Conservation (phyloP, 2,797 vertebrate genomes). For the Pagetopsis macropterus region DNA sequence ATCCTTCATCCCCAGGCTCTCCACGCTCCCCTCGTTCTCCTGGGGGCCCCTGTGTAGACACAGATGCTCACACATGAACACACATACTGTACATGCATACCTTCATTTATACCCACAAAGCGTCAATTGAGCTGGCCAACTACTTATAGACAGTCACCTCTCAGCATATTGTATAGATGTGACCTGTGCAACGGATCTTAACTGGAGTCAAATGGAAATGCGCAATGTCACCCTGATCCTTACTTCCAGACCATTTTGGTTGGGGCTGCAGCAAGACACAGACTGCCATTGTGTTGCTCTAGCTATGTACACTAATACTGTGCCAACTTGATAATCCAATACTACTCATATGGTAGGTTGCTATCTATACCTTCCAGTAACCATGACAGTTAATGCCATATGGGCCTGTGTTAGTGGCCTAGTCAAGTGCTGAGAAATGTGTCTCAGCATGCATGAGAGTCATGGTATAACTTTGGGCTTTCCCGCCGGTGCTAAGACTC, state of each 20-base stretch:
- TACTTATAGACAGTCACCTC: slow-evolving; percentile 11
- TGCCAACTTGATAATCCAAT: slow-evolving; percentile 47
- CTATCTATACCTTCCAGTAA: slow-evolving; percentile 11
- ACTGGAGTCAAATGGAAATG: slow-evolving; percentile 26
- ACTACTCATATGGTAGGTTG: slow-evolving; percentile 3
- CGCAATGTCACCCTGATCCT: slow-evolving; percentile 28
- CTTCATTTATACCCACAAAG: slow-evolving; percentile 40
- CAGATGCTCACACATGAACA: slow-evolving; percentile 58
- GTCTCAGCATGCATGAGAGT: slow-evolving; percentile 25
- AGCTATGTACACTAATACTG: slow-evolving; percentile 16
- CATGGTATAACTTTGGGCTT: slow-evolving; percentile 15
- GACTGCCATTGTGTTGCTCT: slow-evolving; percentile 32
- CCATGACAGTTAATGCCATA: slow-evolving; percentile 11
- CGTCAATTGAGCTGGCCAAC: slow-evolving; percentile 13
- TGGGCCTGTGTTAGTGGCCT: slow-evolving; percentile 1
- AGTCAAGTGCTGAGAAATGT: slow-evolving; percentile 12
- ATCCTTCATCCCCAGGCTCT: slow-evolving; percentile 91
- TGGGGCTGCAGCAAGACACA: slow-evolving; percentile 24
- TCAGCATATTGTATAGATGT: slow-evolving; percentile 14
- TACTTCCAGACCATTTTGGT: slow-evolving; percentile 14
- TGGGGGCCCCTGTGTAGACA: slow-evolving; percentile 85
- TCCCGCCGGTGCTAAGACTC: slow-evolving; percentile 33
- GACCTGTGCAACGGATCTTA: slow-evolving; percentile 20
- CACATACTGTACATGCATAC: slow-evolving; percentile 23
- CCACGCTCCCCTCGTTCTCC: slow-evolving; percentile 93